Evolutionary conservation across 1,140 invertebrate genomes (phyloP).

Genomic region (Andricus grossulariae): DNA sequence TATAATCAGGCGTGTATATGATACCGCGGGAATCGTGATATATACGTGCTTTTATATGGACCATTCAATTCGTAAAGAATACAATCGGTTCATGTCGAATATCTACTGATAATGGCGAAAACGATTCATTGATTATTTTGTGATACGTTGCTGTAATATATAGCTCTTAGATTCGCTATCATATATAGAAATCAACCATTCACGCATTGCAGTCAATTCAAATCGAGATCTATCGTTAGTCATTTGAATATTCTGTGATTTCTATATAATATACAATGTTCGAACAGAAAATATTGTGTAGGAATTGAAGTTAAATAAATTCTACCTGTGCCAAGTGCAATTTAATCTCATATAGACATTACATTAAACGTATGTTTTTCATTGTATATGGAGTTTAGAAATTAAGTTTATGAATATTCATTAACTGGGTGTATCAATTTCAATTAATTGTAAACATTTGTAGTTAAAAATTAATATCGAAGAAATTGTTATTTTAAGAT

Average conservation of each 20-base stretch:
- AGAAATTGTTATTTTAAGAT: background rate
- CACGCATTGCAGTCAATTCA: constrained; percentile 18
- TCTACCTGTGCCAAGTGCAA: background rate
- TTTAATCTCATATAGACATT: constrained; percentile 7
- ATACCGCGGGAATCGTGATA: background rate
- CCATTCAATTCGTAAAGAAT: background rate
- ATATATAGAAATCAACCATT: constrained; percentile 1
- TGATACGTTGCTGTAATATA: constrained; percentile 13
- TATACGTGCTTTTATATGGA: background rate
- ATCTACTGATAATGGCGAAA: background rate
- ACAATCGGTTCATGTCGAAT: constrained; percentile 1
- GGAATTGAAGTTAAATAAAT: constrained; percentile 13
- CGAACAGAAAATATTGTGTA: constrained; percentile 16
- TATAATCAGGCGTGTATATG: constrained; percentile 1
- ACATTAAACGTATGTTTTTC: background rate
- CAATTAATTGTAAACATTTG: constrained; percentile 12
- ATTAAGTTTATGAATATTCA: constrained; percentile 19
- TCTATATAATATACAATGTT: background rate
- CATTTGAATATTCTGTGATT: background rate
- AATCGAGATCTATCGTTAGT: constrained; percentile 18
- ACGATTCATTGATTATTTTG: constrained; percentile 25
- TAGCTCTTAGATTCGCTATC: constrained; percentile 10
- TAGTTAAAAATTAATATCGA: background rate
- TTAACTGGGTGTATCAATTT: background rate
- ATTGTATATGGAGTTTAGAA: background rate